Evolutionary conservation across 2,113 vertebrate genomes (phyloP).

Genomic region (Aphelocoma coerulescens): DNA sequence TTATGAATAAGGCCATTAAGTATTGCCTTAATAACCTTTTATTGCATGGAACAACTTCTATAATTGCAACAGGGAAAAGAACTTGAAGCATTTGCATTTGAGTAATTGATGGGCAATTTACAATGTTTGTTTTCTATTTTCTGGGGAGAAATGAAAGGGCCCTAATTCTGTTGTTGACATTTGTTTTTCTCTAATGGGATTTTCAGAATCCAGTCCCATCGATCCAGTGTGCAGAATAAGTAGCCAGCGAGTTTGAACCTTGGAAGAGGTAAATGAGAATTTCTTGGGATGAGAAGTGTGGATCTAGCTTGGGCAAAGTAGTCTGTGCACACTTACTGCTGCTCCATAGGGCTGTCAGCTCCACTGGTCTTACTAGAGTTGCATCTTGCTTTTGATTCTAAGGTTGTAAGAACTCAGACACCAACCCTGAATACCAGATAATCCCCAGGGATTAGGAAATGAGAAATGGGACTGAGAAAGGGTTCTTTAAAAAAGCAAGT

Average conservation of each 20-base stretch:
- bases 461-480: background rate
- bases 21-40: background rate
- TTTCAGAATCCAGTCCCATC: background rate
- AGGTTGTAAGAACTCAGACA: background rate
- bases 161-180: slow-evolving; percentile 15
- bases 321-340: background rate
- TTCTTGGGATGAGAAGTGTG: background rate
- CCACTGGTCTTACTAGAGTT: background rate
- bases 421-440: background rate
- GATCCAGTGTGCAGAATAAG: background rate
- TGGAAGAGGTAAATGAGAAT: background rate
- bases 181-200: slow-evolving; percentile 5
- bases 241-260: background rate
- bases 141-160: slow-evolving; percentile 1
- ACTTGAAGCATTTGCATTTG: slow-evolving; percentile 12
- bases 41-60: background rate
- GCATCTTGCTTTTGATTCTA: background rate
- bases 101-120: slow-evolving; percentile 47
- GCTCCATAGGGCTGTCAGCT: background rate
- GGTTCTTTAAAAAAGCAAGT: background rate
- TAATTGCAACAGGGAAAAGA: slow-evolving; percentile 41
- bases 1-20: slow-evolving; percentile 29
- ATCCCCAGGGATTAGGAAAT: background rate
- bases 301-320: background rate
- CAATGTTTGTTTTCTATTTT: slow-evolving; percentile 29